phyloP scores from a whole-genome alignment of 2,113 vertebrate species.

The Oriolus oriolus region DNA sequence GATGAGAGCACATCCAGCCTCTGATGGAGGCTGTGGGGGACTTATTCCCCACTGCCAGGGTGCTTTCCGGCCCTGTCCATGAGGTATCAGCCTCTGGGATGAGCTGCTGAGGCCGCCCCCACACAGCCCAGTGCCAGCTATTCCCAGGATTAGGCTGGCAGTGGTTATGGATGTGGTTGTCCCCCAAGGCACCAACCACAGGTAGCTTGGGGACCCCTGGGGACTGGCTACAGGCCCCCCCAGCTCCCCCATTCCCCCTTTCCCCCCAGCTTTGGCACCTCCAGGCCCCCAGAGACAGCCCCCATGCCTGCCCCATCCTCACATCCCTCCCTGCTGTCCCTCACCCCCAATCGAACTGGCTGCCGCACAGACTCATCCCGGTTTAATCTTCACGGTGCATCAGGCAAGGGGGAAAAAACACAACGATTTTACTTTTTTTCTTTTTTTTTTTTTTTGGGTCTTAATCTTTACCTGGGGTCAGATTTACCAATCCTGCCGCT shows the following conservation, averaged over 20 bases:
- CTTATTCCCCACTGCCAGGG: background rate
- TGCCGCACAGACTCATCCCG: background rate
- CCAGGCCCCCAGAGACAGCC: background rate
- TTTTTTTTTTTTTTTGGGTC: background rate
- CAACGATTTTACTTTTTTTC: background rate
- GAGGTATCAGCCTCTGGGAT: rapidly evolving
- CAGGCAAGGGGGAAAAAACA: background rate
- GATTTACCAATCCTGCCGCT: slow-evolving; percentile 31
- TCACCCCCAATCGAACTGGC: background rate
- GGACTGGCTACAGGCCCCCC: too few species aligned
- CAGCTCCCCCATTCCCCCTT: background rate
- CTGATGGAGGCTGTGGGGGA: rapidly evolving
- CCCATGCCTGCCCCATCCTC: background rate
- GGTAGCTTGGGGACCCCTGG: background rate
- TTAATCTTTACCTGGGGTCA: slow-evolving; percentile 59
- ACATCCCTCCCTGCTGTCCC: background rate
- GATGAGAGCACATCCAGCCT: background rate
- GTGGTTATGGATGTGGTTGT: background rate
- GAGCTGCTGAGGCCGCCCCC: background rate
- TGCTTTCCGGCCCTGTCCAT: background rate
- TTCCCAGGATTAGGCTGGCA: background rate
- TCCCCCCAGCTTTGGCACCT: background rate
- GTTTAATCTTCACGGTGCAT: slow-evolving; percentile 12
- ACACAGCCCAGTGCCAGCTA: background rate
- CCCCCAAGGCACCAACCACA: background rate